Base-by-base conservation (phyloP, 2,888 invertebrate genomes). In the Venustoraphidia nigricollis region DNA sequence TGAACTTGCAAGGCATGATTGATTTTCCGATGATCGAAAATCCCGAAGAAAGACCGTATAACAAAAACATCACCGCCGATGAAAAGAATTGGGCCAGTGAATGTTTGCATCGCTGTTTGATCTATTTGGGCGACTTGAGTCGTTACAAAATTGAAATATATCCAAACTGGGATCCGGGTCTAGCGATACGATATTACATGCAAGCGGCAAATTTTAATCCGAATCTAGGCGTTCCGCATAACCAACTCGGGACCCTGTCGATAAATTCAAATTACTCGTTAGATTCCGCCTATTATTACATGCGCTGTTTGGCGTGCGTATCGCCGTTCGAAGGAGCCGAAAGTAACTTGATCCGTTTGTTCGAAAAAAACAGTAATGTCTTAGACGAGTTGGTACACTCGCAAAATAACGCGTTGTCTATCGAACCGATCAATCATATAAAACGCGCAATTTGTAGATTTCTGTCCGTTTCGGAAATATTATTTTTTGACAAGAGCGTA, bases 221-320 rank as follows among this genome's bases (percentile, higher is more conserved):
- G 44, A 76, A 79, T 34, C 77, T 79, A 62, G 94, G 94, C 43
- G 90, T 92, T 85, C 91, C 95, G 2, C 87, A 90, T 62, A 95
- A 96, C 69, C 95, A 95, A 67, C 72, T 96, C 56, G 95, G 93
- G 1, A 94, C 92, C 13, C 67, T 96, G 46, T 82, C 82, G 51
- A 81, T 84, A 56, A 82, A 78, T 45, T 80, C 76, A 59, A 89
- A 89, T 65, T 82, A 83, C 62, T 84, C 85, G 59, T 70, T 93
- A 51, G 90, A 93, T 65, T 90, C 93, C 1, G 84, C 84, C 13
- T 92, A 90, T 64, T 84, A 88, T 66, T 95, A 94, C 61, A 79
- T 94, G 57, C 79, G 91, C 66, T 92, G 94, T 63, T 71, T 81
- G 52, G 75, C 75, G 52, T 86, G 89, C 63, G 70, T 76, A 52